Percentiles rank a stretch among this genome's conserved stretches.
Evolutionary conservation across 2,113 vertebrate genomes (phyloP).

Genomic region (Connochaetes taurinus): DNA sequence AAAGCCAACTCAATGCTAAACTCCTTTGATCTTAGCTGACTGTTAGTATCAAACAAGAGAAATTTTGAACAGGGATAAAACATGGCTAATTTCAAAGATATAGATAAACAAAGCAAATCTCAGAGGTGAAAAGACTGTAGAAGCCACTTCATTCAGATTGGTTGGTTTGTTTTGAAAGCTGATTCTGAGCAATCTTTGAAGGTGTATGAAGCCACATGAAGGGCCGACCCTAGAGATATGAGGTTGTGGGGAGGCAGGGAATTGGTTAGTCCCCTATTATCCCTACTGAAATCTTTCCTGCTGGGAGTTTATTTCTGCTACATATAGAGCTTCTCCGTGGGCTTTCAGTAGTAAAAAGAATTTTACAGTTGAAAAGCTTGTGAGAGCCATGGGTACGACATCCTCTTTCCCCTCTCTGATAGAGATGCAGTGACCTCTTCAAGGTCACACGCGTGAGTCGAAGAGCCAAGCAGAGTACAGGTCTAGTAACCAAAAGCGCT

Average conservation of each 20-base stretch:
- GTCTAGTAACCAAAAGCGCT: not conserved
- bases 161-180: not conserved
- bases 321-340: not conserved
- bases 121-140: not conserved
- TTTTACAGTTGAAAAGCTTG: not conserved
- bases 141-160: not conserved
- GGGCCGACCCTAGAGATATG: not conserved
- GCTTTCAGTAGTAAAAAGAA: not conserved
- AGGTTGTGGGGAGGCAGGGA: not conserved
- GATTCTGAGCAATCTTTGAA: not conserved
- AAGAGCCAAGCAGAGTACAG: not conserved
- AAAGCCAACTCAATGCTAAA: not conserved
- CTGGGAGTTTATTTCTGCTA: slow-evolving; percentile 19
- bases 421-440: not conserved
- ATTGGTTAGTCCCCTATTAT: not conserved
- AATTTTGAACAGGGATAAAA: not conserved
- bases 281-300: not conserved
- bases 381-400: not conserved
- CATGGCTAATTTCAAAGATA: not conserved
- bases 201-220: not conserved
- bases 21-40: not conserved
- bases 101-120: not conserved
- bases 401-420: not conserved
- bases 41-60: not conserved
- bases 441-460: not conserved